These are phyloP conservation scores for Ormyrus pomaceus DNA, from an alignment of 2,888 invertebrate species.

Conservation along the genomic window DNA sequence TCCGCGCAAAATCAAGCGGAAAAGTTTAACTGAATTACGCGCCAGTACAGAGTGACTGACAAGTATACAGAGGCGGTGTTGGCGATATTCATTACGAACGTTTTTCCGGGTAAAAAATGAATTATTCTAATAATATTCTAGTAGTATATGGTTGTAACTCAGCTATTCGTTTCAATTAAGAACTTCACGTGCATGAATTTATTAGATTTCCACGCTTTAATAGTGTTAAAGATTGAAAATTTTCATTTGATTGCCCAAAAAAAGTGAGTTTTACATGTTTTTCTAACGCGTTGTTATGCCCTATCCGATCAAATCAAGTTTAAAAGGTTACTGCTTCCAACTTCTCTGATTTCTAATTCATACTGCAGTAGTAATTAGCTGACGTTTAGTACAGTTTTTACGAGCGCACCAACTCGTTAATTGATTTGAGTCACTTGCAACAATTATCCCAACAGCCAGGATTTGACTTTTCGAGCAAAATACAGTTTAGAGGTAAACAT, in stretches of 20 bases:
- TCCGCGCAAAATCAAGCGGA: constrained; percentile 4
- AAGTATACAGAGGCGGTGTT: background rate
- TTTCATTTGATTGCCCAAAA: too few species aligned
- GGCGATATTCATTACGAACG: constrained; percentile 1
- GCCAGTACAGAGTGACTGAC: constrained; percentile 4
- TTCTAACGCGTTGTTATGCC: too few species aligned
- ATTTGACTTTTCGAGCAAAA: background rate
- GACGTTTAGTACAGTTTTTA: constrained; percentile 12
- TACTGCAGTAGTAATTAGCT: constrained; percentile 18
- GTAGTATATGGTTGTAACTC: too few species aligned
- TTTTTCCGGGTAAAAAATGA: background rate
- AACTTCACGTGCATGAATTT: background rate
- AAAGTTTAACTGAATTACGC: constrained; percentile 25
- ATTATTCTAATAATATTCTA: background rate
- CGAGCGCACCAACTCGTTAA: constrained; percentile 27
- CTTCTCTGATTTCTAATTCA: constrained; percentile 19
- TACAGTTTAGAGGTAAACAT: too few species aligned
- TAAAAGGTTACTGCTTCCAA: constrained; percentile 22
- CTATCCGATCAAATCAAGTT: constrained; percentile 21
- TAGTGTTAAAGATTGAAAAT: too few species aligned
- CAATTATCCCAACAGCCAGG: background rate
- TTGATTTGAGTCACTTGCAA: constrained; percentile 18
- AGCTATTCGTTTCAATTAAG: too few species aligned
- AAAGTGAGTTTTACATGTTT: too few species aligned
- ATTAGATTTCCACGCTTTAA: constrained; percentile 3